Evolutionary conservation across 2,113 vertebrate genomes (phyloP).

Genomic region (Brevimyrus niger): DNA sequence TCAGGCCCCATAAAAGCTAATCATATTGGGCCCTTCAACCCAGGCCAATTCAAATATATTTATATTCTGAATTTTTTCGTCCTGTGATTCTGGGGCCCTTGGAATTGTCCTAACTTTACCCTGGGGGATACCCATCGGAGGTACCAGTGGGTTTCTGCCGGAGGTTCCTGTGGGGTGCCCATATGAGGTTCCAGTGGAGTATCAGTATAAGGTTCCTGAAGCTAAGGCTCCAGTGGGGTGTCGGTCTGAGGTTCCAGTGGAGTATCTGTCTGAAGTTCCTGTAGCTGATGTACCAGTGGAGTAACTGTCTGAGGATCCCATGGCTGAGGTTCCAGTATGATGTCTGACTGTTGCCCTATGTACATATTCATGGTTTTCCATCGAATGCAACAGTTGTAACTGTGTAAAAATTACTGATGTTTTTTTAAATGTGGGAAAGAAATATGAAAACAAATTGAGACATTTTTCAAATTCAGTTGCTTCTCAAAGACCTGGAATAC

Average conservation of each 20-base stretch:
- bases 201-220: background rate
- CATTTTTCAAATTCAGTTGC: background rate
- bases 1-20: background rate
- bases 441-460: background rate
- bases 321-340: background rate
- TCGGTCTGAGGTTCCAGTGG: background rate
- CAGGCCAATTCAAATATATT: background rate
- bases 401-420: background rate
- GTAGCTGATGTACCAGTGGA: background rate
- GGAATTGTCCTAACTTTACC: background rate
- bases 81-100: background rate
- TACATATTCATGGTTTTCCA: background rate
- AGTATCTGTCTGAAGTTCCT: background rate
- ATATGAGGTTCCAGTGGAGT: accelerated
- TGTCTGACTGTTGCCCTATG: background rate
- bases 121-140: background rate
- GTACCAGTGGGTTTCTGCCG: background rate
- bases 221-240: too few species aligned
- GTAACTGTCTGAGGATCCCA: background rate
- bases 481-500: background rate
- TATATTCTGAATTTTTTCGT: background rate
- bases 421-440: background rate
- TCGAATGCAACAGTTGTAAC: background rate
- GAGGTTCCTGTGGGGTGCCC: background rate
- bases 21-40: background rate